A percentile compares a stretch with the other conserved stretches of the same genome.
phyloP scores from a whole-genome alignment of 1,140 invertebrate species.

The Rhizoglyphus robini region DNA sequence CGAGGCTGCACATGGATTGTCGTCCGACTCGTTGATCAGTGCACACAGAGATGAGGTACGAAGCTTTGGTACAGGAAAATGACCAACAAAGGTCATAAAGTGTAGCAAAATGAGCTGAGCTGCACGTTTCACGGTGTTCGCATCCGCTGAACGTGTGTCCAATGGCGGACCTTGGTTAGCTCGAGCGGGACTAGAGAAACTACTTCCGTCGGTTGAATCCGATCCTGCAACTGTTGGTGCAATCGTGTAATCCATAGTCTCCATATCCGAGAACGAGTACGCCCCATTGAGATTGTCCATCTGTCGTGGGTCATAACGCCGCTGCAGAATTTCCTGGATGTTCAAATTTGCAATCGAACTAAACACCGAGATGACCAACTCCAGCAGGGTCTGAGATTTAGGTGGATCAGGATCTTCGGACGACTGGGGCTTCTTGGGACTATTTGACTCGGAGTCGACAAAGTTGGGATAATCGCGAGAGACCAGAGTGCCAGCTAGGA shows the following conservation, averaged over 20 bases:
- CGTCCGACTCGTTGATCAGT: conserved; percentile 78
- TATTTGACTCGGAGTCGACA: background rate
- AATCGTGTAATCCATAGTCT: conserved; percentile 17
- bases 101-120: conserved; percentile 47
- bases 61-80: conserved; percentile 69
- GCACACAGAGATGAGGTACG: conserved; percentile 69
- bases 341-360: background rate
- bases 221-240: background rate
- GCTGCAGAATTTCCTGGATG: background rate
- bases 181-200: too few species aligned
- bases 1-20: conserved; percentile 57
- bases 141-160: background rate
- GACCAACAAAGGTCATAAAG: conserved; percentile 68
- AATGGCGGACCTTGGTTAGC: background rate
- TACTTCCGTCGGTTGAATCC: background rate
- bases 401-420: background rate
- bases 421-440: too few species aligned
- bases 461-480: background rate
- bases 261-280: conserved; percentile 1
- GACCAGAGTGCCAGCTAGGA: conserved; percentile 33
- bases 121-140: conserved; percentile 3
- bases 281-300: background rate
- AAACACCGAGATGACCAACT: conserved; percentile 4
- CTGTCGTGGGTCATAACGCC: background rate
- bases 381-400: background rate